These are phyloP conservation scores for Scleropages formosus DNA, from an alignment of 2,797 vertebrate genomes.

Conservation along the genomic window DNA sequence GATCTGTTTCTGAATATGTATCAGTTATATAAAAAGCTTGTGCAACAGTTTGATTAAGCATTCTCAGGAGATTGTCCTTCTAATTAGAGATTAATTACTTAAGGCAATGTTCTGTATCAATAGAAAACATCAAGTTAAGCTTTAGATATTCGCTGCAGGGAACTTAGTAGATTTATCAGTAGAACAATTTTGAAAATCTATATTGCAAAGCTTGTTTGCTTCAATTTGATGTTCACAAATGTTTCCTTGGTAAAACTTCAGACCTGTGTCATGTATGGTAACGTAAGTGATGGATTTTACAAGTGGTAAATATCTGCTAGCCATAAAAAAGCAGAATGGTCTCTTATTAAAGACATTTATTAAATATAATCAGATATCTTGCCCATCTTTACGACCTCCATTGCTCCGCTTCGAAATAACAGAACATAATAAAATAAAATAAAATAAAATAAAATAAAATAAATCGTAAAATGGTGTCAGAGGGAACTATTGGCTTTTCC, in stretches of 20 bases:
- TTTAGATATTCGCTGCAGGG: constrained; percentile 1
- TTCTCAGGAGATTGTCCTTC: constrained; percentile 15
- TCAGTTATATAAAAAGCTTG: constrained; percentile 10
- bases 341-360: too few species aligned
- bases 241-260: neutral
- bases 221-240: constrained; percentile 7
- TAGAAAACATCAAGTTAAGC: constrained; percentile 8
- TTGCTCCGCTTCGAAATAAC: too few species aligned
- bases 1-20: constrained; percentile 14
- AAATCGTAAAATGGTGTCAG: too few species aligned
- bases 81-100: constrained; percentile 23
- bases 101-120: constrained; percentile 27
- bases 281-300: constrained; percentile 4
- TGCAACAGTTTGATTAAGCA: constrained; percentile 20
- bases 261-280: neutral
- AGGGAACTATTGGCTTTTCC: too few species aligned
- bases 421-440: too few species aligned
- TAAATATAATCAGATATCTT: too few species aligned
- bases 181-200: constrained; percentile 8
- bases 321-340: constrained; percentile 4
- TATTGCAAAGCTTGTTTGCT: neutral
- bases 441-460: too few species aligned
- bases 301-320: too few species aligned
- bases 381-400: too few species aligned
- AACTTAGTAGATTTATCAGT: neutral